Conservation (phyloP, 1,140 invertebrate species). For the Calephelis virginiensis region DNA sequence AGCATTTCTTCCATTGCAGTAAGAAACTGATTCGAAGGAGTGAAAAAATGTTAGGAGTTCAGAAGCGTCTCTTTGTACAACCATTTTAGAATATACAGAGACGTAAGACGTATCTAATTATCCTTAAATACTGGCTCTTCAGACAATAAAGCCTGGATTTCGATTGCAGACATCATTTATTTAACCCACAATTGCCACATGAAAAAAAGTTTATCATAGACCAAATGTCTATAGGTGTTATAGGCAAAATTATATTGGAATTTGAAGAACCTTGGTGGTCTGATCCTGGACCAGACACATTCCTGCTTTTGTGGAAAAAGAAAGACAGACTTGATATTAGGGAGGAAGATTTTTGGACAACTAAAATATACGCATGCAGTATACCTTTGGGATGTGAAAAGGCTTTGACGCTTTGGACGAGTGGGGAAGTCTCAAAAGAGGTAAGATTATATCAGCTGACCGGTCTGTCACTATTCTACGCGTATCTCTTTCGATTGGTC, state of each 20-base stretch:
- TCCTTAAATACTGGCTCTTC: too few species aligned
- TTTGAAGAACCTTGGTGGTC: constrained; percentile 38
- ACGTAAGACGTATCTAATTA: too few species aligned
- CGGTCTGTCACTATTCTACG: too few species aligned
- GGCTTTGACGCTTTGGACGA: constrained; percentile 38
- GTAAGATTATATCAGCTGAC: constrained; percentile 27
- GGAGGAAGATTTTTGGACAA: constrained; percentile 38
- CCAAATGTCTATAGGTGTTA: constrained; percentile 46
- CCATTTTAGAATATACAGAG: too few species aligned
- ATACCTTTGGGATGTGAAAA: constrained; percentile 33
- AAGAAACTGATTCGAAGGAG: too few species aligned
- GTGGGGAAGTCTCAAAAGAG: constrained; percentile 31
- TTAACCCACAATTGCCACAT: constrained; percentile 38
- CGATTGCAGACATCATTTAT: constrained; percentile 42
- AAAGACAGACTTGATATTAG: constrained; percentile 34
- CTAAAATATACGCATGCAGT: constrained; percentile 40
- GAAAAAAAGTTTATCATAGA: constrained; percentile 45
- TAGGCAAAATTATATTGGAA: constrained; percentile 49
- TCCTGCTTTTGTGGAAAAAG: constrained; percentile 39
- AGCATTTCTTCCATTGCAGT: too few species aligned
- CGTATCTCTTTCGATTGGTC: too few species aligned
- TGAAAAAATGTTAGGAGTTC: too few species aligned
- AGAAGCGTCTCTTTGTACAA: too few species aligned
- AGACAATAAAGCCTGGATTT: not conserved
- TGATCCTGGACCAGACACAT: constrained; percentile 25